phyloP scores from a whole-genome alignment of 1,140 invertebrate species.

The Drosophila obscura region DNA sequence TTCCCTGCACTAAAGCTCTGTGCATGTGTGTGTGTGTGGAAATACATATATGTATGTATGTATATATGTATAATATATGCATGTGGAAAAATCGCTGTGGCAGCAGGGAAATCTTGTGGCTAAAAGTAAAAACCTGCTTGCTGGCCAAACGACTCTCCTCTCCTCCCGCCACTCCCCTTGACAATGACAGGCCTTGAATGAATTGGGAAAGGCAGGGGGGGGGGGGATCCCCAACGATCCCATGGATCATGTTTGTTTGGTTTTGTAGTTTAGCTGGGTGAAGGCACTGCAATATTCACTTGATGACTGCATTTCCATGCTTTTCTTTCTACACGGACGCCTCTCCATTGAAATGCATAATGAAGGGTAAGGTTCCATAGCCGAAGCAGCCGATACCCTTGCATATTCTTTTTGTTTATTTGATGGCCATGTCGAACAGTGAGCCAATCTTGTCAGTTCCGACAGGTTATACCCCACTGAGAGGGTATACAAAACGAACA shows the following conservation, averaged over 20 bases:
- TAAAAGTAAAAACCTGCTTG: slow-evolving; percentile 54
- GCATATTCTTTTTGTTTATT: neutral
- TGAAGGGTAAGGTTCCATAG: too few relatives aligned
- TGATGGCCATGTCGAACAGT: too few relatives aligned
- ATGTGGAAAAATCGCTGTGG: slow-evolving; percentile 58
- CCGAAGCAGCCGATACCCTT: slow-evolving; percentile 1
- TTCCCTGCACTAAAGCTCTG: slow-evolving; percentile 59
- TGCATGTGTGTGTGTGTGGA: slow-evolving; percentile 23
- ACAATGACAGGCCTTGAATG: too few relatives aligned
- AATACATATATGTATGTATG: neutral
- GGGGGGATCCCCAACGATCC: too few relatives aligned
- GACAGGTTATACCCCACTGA: neutral
- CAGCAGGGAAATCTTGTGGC: slow-evolving; percentile 59
- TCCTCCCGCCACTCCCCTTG: neutral
- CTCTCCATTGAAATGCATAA: slow-evolving; percentile 24
- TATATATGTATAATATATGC: slow-evolving; percentile 26
- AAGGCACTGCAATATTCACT: neutral
- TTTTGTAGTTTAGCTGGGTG: neutral
- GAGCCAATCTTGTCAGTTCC: too few relatives aligned
- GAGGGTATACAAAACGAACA: slow-evolving; percentile 13
- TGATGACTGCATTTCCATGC: slow-evolving; percentile 12
- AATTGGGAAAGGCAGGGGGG: too few relatives aligned
- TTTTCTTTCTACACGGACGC: neutral
- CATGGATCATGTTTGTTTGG: too few relatives aligned
- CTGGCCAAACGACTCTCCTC: slow-evolving; percentile 8